Evolutionary conservation across 1,140 invertebrate genomes (phyloP), one percentile per base, ranked within the genome.

Genomic region (Calosoma granatense): DNA sequence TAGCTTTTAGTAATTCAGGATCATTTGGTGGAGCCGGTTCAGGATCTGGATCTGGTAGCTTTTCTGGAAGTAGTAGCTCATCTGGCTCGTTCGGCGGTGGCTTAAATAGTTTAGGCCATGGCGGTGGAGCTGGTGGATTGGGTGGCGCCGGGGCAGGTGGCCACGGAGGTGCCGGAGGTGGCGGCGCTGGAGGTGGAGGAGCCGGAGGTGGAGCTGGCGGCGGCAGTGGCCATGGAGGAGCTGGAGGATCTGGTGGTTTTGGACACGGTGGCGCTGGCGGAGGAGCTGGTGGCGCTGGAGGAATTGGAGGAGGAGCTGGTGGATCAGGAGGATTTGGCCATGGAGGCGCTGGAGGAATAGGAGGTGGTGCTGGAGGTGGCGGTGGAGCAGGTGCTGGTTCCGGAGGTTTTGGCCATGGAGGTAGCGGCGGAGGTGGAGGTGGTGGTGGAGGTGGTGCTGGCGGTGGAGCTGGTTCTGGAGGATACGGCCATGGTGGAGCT

Each of bases 401-500:
- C 14, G 43, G 54, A 30, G 12, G 23, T n/a, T 60, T 52, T 14
- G 15, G 19, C 22, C 6, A 39, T 15, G 43, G 54, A 30, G 12
- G 23, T n/a, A 2, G 43, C 15, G 63, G 61, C 15, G 64, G 61
- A n/a, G 14, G 58, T 55, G 14, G 59, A 53, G 20, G 60, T 56
- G 51, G 61, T 60, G 0, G 54, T 56, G 15, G 59, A 54, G 14
- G 54, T 22, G 6, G 58, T 53, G 11, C 55, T 17, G 6, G 62
- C 53, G 12, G 63, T 62, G 41, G 61, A 60, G 12, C 73, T 64
- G 11, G 70, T 70, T 62, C 72, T 72, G 58, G 74, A 71, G 67
- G 70, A 70, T 56, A 70, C 56, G 12, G 61, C 63, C 11, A 66
- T 61, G 36, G 62, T 60, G 54, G 67, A 64, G 41, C 53, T 19